Percentiles rank a stretch among this genome's conserved stretches.
phyloP scores from a whole-genome alignment of 2,113 vertebrate species.

The Calidris pygmaea region DNA sequence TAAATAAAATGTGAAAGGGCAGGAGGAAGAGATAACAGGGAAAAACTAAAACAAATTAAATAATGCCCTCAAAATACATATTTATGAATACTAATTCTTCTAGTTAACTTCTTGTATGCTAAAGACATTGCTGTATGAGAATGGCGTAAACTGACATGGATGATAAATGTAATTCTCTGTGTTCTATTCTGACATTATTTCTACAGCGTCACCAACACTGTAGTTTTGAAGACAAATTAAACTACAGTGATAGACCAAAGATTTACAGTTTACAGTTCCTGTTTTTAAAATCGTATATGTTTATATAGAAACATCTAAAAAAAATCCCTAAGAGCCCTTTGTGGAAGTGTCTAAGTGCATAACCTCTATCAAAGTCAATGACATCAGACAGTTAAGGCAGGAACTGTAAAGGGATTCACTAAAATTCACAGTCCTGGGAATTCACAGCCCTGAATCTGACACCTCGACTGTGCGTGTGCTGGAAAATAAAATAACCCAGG shows the following conservation, averaged over 20 bases:
- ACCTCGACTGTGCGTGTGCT: neutral
- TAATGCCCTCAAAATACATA: neutral
- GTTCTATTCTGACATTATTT: neutral
- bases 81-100: conserved; percentile 4
- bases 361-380: neutral
- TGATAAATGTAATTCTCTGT: neutral
- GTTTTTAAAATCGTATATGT: neutral
- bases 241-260: neutral
- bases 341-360: neutral
- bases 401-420: conserved; percentile 1
- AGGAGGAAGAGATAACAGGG: neutral
- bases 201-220: neutral
- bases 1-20: neutral
- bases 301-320: neutral
- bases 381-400: neutral
- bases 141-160: neutral
- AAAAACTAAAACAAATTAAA: neutral
- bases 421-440: neutral
- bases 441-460: conserved; percentile 3
- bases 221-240: neutral
- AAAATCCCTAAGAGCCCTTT: neutral
- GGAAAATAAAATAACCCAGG: neutral
- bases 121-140: neutral
- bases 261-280: neutral
- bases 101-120: neutral